Base-by-base conservation (phyloP, 2,797 vertebrate genomes). In the Enteromius unitaeniatus region DNA sequence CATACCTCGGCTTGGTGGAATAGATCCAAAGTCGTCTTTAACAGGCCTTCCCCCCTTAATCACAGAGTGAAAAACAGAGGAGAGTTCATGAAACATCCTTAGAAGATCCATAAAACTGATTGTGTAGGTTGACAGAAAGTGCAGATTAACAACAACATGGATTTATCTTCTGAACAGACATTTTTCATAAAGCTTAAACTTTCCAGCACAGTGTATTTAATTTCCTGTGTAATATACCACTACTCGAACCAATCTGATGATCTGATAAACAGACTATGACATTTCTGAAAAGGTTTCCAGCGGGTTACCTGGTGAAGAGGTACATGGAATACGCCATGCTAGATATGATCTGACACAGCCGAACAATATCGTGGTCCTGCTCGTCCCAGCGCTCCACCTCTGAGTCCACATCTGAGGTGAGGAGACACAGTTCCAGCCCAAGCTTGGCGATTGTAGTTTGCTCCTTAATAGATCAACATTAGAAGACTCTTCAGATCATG, bases 1-100 rank as follows among this genome's bases (percentile, higher is more conserved):
- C 87, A 45, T 96, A 99, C 98, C 96, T 99, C 97, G 73, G 97
- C 96, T 89, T 99, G 97, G 90, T 97, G 95, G 93, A 98, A 98
- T 90, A 99, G 95, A 93, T 99, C 97, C 88, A 97, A 95, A n/a
- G 96, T 99, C 64, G 97, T 98, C 94, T 98, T 99, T 91, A 99
- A 92, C 83, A 99, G 95, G 42, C 98, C 98, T 91, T 99, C 98
- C 88, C 97, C 97, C 93, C 98, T 99, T 91, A 88, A 81, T 70
- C 67, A 82, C 31, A 88, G 9, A 88, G 87, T 86, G 31, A 75
- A 84, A 81, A 86, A 81, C 84, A 70, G 65, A 47, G 67, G 79
- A 72, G 13, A 73, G 58, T 88, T 85, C 86, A 80, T 68, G 53
- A 62, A 86, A 81, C 80, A 68, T 78, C 15, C 1, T 23, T 72